Evolutionary conservation across 2,888 invertebrate species (phyloP), one percentile per base, ranked within the genome.

Genomic region (Netelia inedita): DNA sequence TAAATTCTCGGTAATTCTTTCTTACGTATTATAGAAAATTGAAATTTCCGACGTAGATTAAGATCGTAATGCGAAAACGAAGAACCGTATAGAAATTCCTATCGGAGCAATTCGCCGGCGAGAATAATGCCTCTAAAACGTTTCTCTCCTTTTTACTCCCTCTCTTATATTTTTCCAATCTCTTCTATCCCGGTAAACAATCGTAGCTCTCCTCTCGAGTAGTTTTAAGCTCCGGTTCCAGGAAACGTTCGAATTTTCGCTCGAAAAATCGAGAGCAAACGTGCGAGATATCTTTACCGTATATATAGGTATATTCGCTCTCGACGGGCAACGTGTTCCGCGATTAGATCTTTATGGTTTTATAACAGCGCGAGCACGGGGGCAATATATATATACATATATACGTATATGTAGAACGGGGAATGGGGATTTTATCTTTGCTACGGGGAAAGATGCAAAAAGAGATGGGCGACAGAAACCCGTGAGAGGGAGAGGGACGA

Each of bases 331-430:
- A 85, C 80, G 85, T 84, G 83, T 83, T 79, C 79, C 75, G 65
- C 90, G 92, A 93, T 93, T 93, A 91, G 88, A 91, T 93, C 91
- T 93, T 93, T 92, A 92, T 91, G 90, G 91, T 91, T 92, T 92
- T 93, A 92, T 91, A 92, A 92, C 90, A 87, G 88, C 81, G 76
- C 86, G 83, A 82, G 80, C 76, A 87, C 82, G 61, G 19, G n/a
- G 28, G 41, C 68, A 41, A 53, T 69, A 57, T 72, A 69, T 2
- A 19, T 14, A 28, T 19, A 19, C 28, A 10, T 46, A 23, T 53
- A 21, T 72, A 11, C n/a, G 73, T 43, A 21, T 61, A 21, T 16
- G n/a, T 63, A 50, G 50, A 19, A 85, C 82, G 78, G 73, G 84
- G 83, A 87, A 87, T 86, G 87, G 87, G 89, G 86, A 86, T 89